Evolutionary conservation across 2,797 vertebrate species (phyloP).

Genomic region (Carapus acus): DNA sequence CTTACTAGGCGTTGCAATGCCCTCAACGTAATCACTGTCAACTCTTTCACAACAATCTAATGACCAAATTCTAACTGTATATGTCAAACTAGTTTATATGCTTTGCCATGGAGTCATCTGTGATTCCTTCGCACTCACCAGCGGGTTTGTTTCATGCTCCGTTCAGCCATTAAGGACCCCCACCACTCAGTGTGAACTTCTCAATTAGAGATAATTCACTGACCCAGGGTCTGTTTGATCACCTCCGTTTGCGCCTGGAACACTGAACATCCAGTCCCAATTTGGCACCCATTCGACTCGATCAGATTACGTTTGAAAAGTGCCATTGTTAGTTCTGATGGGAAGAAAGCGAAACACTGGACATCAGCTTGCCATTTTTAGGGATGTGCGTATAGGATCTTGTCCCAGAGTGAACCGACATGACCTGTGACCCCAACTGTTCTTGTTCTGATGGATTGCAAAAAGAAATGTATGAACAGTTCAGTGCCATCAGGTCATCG

Average conservation of each 20-base stretch:
- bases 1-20: too few species aligned
- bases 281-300: slow-evolving; percentile 45
- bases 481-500: slow-evolving; percentile 20
- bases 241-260: slow-evolving; percentile 48
- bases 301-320: slow-evolving; percentile 61
- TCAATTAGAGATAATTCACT: slow-evolving; percentile 59
- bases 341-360: slow-evolving; percentile 45
- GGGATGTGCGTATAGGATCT: slow-evolving; percentile 30
- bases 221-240: slow-evolving; percentile 59
- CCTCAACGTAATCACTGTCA: neutral
- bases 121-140: slow-evolving; percentile 30
- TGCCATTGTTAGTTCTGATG: slow-evolving; percentile 58
- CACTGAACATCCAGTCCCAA: slow-evolving; percentile 53
- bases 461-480: slow-evolving; percentile 44
- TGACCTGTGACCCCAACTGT: slow-evolving; percentile 33
- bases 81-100: slow-evolving; percentile 6
- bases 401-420: slow-evolving; percentile 46
- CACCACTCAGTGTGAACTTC: slow-evolving; percentile 55
- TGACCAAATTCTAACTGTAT: slow-evolving; percentile 11
- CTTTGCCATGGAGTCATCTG: neutral
- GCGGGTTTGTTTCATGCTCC: slow-evolving; percentile 6
- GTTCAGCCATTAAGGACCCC: slow-evolving; percentile 30
- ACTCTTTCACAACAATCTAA: slow-evolving; percentile 8
- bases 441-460: slow-evolving; percentile 22
- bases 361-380: slow-evolving; percentile 25